Percentiles rank a stretch among this genome's conserved stretches.
These are phyloP conservation scores for Malthinus seriepunctatus DNA, from an alignment of 2,888 invertebrate genomes.

Conservation along the genomic window DNA sequence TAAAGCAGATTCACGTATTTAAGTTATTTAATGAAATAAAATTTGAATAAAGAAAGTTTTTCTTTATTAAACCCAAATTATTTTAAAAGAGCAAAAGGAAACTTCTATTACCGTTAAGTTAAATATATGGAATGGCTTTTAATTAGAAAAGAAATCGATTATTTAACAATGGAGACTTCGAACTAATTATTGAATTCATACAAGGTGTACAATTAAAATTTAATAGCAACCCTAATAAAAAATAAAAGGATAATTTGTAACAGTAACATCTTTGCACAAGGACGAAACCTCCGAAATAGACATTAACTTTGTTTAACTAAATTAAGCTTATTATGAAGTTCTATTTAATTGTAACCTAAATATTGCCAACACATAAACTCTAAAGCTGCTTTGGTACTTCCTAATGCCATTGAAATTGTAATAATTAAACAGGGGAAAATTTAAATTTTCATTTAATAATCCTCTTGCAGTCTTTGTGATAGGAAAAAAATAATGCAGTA, in stretches of 20 bases:
- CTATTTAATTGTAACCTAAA: slow-evolving; percentile 23
- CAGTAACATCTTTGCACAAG: slow-evolving; percentile 17
- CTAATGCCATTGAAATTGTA: no score
- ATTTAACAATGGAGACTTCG: no score
- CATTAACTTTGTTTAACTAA: slow-evolving; percentile 19
- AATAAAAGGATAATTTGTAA: slow-evolving; percentile 16
- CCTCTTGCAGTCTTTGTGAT: no score
- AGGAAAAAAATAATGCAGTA: no score
- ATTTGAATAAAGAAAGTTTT: slow-evolving; percentile 20
- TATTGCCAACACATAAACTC: slow-evolving; percentile 20
- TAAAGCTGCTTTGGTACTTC: not conserved
- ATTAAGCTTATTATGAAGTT: slow-evolving; percentile 22
- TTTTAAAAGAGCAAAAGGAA: not conserved
- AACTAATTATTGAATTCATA: no score
- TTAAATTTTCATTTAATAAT: no score
- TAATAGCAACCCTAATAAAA: no score
- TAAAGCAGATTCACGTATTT: slow-evolving; percentile 27
- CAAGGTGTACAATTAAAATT: not conserved
- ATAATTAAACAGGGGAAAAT: no score
- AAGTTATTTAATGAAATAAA: slow-evolving; percentile 31
- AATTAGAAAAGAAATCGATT: no score
- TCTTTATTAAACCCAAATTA: not conserved
- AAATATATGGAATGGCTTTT: no score
- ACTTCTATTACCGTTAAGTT: not conserved
- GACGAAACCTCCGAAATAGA: slow-evolving; percentile 7